Percentiles rank a stretch among this genome's conserved stretches.
phyloP scores from a whole-genome alignment of 2,797 vertebrate genomes.

The Ctenochaetus hawaiiensis region DNA sequence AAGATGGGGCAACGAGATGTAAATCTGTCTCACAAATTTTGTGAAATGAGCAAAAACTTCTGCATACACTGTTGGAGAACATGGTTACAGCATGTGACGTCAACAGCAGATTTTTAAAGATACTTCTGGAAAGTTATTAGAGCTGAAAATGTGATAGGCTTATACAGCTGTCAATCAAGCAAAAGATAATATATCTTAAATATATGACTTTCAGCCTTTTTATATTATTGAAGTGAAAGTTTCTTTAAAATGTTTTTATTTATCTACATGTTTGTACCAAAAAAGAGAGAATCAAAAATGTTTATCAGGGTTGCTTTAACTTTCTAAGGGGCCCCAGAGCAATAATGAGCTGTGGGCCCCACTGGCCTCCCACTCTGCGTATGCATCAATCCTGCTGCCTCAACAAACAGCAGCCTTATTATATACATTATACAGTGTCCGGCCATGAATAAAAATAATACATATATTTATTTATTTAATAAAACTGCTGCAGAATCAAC shows the following conservation, averaged over 20 bases:
- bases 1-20: neutral
- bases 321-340: no score
- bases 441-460: neutral
- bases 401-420: neutral
- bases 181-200: no score
- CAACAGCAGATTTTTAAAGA: neutral
- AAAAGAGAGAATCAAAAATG: no score
- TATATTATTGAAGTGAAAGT: no score
- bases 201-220: no score
- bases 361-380: neutral
- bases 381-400: neutral
- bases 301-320: neutral
- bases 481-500: neutral
- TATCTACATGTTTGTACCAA: no score
- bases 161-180: no score
- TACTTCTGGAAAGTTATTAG: neutral
- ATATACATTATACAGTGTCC: neutral
- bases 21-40: neutral
- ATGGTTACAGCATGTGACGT: conserved; percentile 16
- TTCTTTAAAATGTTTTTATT: no score
- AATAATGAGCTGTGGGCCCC: neutral
- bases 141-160: neutral
- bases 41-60: conserved; percentile 5
- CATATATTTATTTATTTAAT: neutral
- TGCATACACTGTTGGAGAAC: neutral